Base-by-base conservation (phyloP, 2,797 vertebrate genomes). In the Bryconaethiops microstoma region DNA sequence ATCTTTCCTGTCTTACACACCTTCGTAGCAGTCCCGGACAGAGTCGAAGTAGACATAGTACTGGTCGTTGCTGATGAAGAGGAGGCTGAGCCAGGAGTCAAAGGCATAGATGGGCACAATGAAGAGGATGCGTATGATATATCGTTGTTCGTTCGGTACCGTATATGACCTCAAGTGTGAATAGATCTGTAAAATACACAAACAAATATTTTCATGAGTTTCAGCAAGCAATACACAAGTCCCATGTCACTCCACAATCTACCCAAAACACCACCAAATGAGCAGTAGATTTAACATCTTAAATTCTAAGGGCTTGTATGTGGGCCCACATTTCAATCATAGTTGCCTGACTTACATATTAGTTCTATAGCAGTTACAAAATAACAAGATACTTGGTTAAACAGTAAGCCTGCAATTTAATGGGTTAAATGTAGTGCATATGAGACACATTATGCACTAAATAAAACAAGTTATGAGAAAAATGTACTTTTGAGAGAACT, bases 21-120 rank as follows among this genome's bases (percentile, higher is more conserved):
- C 98, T 95, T 99, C 98, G 0, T 99, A 99, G 90, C 97, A 99
- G 90, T 99, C 98, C 0, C 97, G 94, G 69, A 99, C 77, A 0
- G 98, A 98, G 90, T 99, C 96, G 0, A 99, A 97, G 89, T 99
- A 99, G 81, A 99, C 93, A 0, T 98, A 98, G 90, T 96, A 97
- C 86, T 98, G 96, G 87, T 96, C 92, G 80, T 94, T 96, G 84
- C 94, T 96, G 75, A 99, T 97, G 87, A 99, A 95, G 68, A 99
- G 94, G 69, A 99, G 95, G 91, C 97, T 99, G 83, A 99, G 96
- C 98, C 98, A 99, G 9, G 98, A 99, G 88, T 98, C 96, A 0
- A 98, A 97, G 87, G 97, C 93, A 0, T 97, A 99, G 84, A 99
- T 88, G 0, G 97, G 98, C 55, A 99, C 97, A 0, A 99, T 96